Percentiles rank a stretch among this genome's conserved stretches.
Evolutionary conservation across 1,140 invertebrate species (phyloP).

Genomic region (Battus philenor): DNA sequence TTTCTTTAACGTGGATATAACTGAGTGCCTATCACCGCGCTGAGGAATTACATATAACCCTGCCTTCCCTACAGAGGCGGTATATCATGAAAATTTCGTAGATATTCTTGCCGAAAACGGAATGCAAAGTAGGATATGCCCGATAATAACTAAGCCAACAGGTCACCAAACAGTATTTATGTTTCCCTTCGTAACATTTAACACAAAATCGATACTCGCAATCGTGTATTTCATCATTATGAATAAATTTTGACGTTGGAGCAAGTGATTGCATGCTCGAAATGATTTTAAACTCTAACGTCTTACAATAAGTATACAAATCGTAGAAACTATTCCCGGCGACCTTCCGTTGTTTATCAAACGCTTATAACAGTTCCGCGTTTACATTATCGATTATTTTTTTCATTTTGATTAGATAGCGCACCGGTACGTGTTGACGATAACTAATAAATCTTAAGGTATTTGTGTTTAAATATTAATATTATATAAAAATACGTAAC

Average conservation of each 20-base stretch:
- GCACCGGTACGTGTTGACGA: not conserved
- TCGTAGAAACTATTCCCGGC: not conserved
- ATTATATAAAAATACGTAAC: no score
- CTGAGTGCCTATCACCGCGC: no score
- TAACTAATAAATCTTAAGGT: no score
- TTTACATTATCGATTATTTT: not conserved
- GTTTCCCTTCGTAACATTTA: constrained; percentile 5
- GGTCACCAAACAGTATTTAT: constrained; percentile 2
- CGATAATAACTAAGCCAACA: constrained; percentile 7
- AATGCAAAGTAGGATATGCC: not conserved
- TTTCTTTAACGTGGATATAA: no score
- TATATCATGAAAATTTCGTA: no score
- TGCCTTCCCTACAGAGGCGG: no score
- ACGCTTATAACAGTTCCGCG: constrained; percentile 3
- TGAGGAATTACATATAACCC: no score
- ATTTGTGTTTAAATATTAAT: no score
- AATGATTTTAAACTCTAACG: no score
- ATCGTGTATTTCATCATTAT: constrained; percentile 9
- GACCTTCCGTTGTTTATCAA: constrained; percentile 8
- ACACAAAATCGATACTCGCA: not conserved
- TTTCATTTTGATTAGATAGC: constrained; percentile 9
- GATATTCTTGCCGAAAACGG: constrained; percentile 1
- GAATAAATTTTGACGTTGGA: constrained; percentile 6
- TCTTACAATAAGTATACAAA: not conserved
- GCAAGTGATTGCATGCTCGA: no score